Conservation (phyloP, 1,140 invertebrate species). For the Penaeus chinensis region DNA sequence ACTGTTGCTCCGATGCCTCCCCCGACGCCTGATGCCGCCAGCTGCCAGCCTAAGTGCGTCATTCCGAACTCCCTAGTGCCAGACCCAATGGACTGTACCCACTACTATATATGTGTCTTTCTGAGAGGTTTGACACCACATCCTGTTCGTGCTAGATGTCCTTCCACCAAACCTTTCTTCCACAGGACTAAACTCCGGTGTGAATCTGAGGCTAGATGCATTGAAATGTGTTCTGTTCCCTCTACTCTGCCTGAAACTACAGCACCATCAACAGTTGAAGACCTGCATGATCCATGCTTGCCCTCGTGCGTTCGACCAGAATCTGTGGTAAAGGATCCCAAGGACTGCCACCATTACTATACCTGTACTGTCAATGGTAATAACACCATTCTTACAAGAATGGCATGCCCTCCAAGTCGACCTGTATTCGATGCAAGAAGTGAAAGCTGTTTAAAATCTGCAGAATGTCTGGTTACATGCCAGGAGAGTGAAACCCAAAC, state of each 20-base stretch:
- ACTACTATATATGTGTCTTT: constrained; percentile 40
- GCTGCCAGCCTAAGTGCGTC: constrained; percentile 28
- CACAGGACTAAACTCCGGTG: constrained; percentile 21
- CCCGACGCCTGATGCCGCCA: not conserved
- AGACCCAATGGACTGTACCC: constrained; percentile 35
- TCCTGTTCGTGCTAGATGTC: constrained; percentile 29
- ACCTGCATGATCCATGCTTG: not conserved
- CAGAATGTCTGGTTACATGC: constrained; percentile 8
- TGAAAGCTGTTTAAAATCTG: constrained; percentile 17
- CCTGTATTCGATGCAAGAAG: constrained; percentile 34
- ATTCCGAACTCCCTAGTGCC: constrained; percentile 30
- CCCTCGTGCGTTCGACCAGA: constrained; percentile 5
- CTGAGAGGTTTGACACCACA: constrained; percentile 4
- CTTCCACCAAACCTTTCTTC: constrained; percentile 26
- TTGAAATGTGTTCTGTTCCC: not conserved
- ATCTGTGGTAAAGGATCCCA: constrained; percentile 32
- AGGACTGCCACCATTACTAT: constrained; percentile 41
- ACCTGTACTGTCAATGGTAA: constrained; percentile 13
- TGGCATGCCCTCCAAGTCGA: constrained; percentile 27
- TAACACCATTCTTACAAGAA: constrained; percentile 5
- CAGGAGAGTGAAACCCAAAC: not conserved
- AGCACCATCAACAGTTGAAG: not conserved
- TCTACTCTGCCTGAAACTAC: not conserved
- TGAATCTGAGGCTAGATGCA: constrained; percentile 30
- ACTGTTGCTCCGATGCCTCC: not conserved